Base-by-base conservation (phyloP, 2,888 invertebrate genomes). In the Nemotelus nigrinus region DNA sequence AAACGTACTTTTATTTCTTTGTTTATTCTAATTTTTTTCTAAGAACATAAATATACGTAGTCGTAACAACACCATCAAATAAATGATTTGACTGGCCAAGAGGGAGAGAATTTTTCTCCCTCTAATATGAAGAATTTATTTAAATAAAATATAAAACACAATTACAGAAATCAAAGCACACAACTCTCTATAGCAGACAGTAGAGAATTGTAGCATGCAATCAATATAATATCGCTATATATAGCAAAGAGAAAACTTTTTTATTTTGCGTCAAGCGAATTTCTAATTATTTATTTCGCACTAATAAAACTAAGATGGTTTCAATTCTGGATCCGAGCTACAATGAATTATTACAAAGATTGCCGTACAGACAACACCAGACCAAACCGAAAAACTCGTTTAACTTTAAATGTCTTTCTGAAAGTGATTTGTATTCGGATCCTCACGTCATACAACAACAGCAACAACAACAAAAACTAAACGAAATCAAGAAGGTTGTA, bases 151-250 rank as follows among this genome's bases (percentile, higher is more conserved):
- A 25, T 25, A 25, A 25, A 25, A 25, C 25, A 25, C 25, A 25
- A 25, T 25, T 25, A 25, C 25, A 60, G 48, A 63, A 57, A 53
- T 67, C 57, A 60, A 76, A 77, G 78, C 79, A 79, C 79, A 78
- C 79, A 79, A 79, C 43, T 79, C 79, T 79, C 79, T 79, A 79
- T 79, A 76, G 67, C 79, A 79, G 78, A 78, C 78, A 79, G 79
- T 79, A 79, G 79, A 79, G 79, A 79, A 64, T 79, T 79, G 79
- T 77, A 77, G 78, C 67, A 79, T 79, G 79, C 78, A 77, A 43
- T 55, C 45, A 72, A 25, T 25, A 25, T 25, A 25, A 25, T 25
- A 25, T 25, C 25, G 25, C 25, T 25, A 25, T 25, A 25, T 25
- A 25, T 25, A 25, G 25, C 25, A 25, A 25, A 25, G 25, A 25